Evolutionary conservation across 2,888 invertebrate species (phyloP).

Genomic region (Nephrotoma flavescens): DNA sequence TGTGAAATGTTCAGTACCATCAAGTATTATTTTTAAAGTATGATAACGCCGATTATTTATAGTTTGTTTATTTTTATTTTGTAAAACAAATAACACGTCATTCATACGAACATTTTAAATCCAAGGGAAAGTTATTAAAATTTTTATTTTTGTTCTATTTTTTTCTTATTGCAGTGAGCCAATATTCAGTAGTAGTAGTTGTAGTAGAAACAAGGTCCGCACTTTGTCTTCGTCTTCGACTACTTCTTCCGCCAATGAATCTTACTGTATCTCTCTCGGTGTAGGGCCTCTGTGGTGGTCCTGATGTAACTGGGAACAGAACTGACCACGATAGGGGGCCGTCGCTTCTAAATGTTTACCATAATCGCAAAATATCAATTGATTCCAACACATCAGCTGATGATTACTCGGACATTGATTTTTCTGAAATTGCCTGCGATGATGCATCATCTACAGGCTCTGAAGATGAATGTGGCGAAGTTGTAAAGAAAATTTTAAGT

Average conservation of each 20-base stretch:
- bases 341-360: conserved; percentile 34
- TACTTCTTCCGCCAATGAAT: conserved; percentile 56
- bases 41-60: not conserved
- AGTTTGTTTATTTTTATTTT: not conserved
- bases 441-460: conserved; percentile 26
- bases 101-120: not conserved
- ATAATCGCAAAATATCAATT: conserved; percentile 31
- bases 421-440: conserved; percentile 21
- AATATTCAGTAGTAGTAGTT: conserved; percentile 30
- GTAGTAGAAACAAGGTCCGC: conserved; percentile 28
- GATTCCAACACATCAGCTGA: conserved; percentile 29
- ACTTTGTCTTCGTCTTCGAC: conserved; percentile 37
- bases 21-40: not conserved
- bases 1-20: too few species aligned
- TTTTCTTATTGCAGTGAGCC: conserved; percentile 26
- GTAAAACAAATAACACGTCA: not conserved
- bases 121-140: not conserved
- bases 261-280: conserved; percentile 81
- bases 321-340: conserved; percentile 35
- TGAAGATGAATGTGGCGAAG: conserved; percentile 34
- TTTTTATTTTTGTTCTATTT: conserved; percentile 3
- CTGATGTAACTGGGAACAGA: conserved; percentile 84
- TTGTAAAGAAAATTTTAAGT: conserved; percentile 47
- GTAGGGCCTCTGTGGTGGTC: conserved; percentile 99
- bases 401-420: conserved; percentile 26